Percentiles rank a stretch among this genome's conserved stretches.
Conservation (phyloP, 1,140 invertebrate genomes). For the Hyles euphorbiae region DNA sequence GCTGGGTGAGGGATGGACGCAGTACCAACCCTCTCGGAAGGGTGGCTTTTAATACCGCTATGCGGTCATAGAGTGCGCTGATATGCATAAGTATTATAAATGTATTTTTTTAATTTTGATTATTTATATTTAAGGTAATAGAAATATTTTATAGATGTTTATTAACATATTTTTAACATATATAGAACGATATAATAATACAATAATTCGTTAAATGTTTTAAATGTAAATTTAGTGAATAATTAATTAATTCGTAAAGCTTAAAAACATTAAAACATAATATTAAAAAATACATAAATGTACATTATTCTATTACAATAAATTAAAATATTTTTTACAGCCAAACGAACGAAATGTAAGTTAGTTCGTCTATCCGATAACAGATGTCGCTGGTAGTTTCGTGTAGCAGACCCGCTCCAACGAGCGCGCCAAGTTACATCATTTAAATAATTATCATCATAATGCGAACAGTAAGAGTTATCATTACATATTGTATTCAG, state of each 20-base stretch:
- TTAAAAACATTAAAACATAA: too few species aligned
- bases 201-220: too few species aligned
- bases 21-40: constrained; percentile 11
- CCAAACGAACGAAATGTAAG: neutral
- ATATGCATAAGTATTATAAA: neutral
- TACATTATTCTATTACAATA: too few species aligned
- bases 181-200: too few species aligned
- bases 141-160: too few species aligned
- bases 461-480: neutral
- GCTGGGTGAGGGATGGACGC: too few species aligned
- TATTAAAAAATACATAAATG: too few species aligned
- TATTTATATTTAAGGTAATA: too few species aligned
- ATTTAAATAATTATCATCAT: constrained; percentile 12
- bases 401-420: neutral
- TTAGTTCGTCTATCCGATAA: constrained; percentile 39
- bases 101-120: neutral
- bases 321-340: neutral
- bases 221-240: too few species aligned
- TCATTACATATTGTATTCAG: too few species aligned
- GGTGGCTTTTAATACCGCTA: constrained; percentile 30
- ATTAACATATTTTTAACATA: too few species aligned
- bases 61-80: constrained; percentile 2
- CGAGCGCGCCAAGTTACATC: neutral
- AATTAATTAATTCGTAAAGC: too few species aligned
- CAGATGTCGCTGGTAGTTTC: constrained; percentile 41